These are phyloP conservation scores for Hylia prasina DNA, from an alignment of 2,113 vertebrate genomes.

Conservation along the genomic window DNA sequence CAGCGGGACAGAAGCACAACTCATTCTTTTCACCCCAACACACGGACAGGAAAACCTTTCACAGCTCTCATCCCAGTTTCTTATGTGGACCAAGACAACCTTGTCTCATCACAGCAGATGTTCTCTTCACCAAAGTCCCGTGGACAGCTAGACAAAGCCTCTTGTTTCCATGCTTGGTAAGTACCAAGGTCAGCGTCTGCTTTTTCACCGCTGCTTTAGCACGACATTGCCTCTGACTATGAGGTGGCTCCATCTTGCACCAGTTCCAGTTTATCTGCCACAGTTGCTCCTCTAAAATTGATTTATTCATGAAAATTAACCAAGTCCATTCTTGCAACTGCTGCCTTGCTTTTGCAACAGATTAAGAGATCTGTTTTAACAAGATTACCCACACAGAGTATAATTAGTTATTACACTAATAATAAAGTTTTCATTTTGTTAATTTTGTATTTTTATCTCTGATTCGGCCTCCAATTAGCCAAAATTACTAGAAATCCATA, in stretches of 20 bases:
- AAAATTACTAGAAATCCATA: not conserved
- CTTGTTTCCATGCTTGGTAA: not conserved
- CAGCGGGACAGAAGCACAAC: not conserved
- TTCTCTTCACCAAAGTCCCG: not conserved
- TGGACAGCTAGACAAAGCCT: not conserved
- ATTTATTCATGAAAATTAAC: not conserved
- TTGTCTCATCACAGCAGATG: not conserved
- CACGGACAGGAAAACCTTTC: not conserved
- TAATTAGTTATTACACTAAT: not conserved
- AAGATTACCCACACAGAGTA: not conserved
- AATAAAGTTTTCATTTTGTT: not conserved
- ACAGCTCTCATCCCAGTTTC: not conserved
- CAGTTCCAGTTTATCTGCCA: not conserved
- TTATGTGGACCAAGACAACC: not conserved
- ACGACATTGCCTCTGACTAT: not conserved
- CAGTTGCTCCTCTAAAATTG: not conserved
- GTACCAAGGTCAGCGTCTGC: not conserved
- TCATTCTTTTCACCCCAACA: not conserved
- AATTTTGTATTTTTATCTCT: not conserved
- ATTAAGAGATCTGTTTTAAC: not conserved
- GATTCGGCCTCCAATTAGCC: not conserved
- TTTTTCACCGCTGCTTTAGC: not conserved
- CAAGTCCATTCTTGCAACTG: not conserved
- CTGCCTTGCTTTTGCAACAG: not conserved
- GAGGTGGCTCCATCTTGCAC: not conserved